phyloP scores from a whole-genome alignment of 2,888 invertebrate species.

The Entomobrya multifasciata region DNA sequence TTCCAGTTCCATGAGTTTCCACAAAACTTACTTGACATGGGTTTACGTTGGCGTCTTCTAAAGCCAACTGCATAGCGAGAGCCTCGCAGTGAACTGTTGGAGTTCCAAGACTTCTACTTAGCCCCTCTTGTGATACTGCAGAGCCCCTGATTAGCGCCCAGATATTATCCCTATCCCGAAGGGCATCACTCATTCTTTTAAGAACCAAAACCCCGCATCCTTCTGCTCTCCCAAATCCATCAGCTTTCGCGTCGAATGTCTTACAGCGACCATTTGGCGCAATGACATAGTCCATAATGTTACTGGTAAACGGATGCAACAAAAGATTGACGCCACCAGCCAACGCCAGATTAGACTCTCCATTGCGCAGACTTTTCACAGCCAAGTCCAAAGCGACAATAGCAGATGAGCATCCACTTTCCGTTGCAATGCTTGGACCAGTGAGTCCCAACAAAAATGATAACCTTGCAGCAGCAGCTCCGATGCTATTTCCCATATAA shows the following conservation, averaged over 20 bases:
- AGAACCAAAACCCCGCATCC: conserved; percentile 61
- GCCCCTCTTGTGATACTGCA: conserved; percentile 51
- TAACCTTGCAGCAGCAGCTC: conserved; percentile 55
- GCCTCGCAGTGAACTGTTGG: conserved; percentile 44
- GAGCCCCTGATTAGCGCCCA: too few relatives aligned
- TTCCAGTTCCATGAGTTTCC: conserved; percentile 60
- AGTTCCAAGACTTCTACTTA: conserved; percentile 39
- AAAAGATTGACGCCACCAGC: conserved; percentile 71
- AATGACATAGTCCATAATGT: conserved; percentile 47
- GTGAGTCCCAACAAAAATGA: conserved; percentile 52
- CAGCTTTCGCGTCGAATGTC: conserved; percentile 68
- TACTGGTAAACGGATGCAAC: conserved; percentile 58
- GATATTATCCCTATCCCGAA: conserved; percentile 55
- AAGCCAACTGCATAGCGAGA: conserved; percentile 1
- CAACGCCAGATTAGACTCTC: conserved; percentile 50
- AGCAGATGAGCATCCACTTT: conserved; percentile 64
- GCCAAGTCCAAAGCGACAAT: conserved; percentile 62
- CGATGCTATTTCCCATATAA: conserved; percentile 61
- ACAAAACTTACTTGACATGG: conserved; percentile 15
- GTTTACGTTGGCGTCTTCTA: background rate
- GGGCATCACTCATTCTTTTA: conserved; percentile 60
- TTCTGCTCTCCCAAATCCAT: conserved; percentile 71
- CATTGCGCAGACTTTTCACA: conserved; percentile 34
- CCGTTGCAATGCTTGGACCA: conserved; percentile 61
- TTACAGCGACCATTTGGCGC: conserved; percentile 77